Evolutionary conservation across 2,113 vertebrate genomes (phyloP), one percentile per base, ranked within the genome.

Genomic region (Thalassarche chlororhynchos): DNA sequence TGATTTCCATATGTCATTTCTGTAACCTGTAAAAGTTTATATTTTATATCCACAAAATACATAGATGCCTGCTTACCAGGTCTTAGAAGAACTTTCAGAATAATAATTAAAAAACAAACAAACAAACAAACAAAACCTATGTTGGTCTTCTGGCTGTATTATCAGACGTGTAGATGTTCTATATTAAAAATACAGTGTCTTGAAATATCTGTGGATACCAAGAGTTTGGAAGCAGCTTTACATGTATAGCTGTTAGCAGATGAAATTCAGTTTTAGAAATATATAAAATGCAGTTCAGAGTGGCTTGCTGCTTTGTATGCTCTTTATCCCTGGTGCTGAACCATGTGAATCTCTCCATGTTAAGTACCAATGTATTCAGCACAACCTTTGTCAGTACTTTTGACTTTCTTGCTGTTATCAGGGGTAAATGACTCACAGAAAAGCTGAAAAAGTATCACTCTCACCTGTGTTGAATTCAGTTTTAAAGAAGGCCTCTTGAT

Each of bases 121-220:
- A 49, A 23, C 24, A n/a, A n/a, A n/a, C 17, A 44, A 44, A 42
- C 40, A 46, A 51, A 51, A 25, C 21, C 47, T 36, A 0, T 61
- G 26, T 42, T 88, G 40, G 7, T 74, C 11, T 83, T 91, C 10
- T 57, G 62, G 8, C 17, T 83, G 9, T 40, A 29, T 66, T 80
- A 42, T 15, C 38, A 84, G 60, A 55, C 8, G 14, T 58, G 15
- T 19, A 80, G 36, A 10, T 65, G 8, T 47, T 95, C 23, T 86
- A 1, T 46, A n/a, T 42, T 60, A 89, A 81, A 34, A 77, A 26
- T 29, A 21, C 0, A 0, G 9, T 42, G 5, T 77, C 40, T 69
- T 69, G 49, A 61, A 58, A 34, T 57, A 36, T 5, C 17, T 70
- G 14, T 77, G 58, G 14, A 47, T 69, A 24, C 24, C 12, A 2